Evolutionary conservation across 2,113 vertebrate genomes (phyloP), one percentile per base, ranked within the genome.

Genomic region (Gila orcuttii): DNA sequence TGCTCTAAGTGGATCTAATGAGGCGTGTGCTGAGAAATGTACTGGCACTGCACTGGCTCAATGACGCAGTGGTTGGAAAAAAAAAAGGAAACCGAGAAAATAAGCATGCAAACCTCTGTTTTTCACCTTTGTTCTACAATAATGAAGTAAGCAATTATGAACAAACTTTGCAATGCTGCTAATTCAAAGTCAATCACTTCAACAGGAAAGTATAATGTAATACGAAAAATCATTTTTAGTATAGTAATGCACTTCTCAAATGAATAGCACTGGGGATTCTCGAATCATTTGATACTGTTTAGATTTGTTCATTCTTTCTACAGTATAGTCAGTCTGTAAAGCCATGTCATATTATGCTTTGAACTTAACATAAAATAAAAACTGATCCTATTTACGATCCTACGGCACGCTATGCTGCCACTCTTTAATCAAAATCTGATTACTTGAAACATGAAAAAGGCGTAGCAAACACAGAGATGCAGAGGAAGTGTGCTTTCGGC

Each of bases 1-100:
- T 39, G 75, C 47, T 57, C 36, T 73, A 79, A 79, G 50, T 79
- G 50, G 68, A 59, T 73, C 68, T 74, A 86, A 86, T 86, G 85
- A 81, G 73, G 64, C 85, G 45, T 73, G 52, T 42, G 52, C 85
- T 62, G 25, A 59, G 36, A 81, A 82, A 68, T 82, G 60, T 17
- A 82, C 64, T 86, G 68, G 36, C n/a, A n/a, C 52, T 82, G 62
- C 17, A 81, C 64, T 86, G 85, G 25, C 36, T 45, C 55, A 23
- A n/a, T n/a, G 6, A 73, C 39, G 19, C 42, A 59, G 57, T 47
- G 66, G 21, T 45, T 13, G 75, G 71, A 31, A 33, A 28, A 57
- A 77, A 52, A 57, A 17, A 15, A 57, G 15, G 33, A 13, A 62
- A 73, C 45, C 15, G n/a, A 62, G 39, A 25, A n/a, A 42, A 45